Evolutionary conservation across 1,140 invertebrate genomes (phyloP).

Genomic region (Mamestra configurata): DNA sequence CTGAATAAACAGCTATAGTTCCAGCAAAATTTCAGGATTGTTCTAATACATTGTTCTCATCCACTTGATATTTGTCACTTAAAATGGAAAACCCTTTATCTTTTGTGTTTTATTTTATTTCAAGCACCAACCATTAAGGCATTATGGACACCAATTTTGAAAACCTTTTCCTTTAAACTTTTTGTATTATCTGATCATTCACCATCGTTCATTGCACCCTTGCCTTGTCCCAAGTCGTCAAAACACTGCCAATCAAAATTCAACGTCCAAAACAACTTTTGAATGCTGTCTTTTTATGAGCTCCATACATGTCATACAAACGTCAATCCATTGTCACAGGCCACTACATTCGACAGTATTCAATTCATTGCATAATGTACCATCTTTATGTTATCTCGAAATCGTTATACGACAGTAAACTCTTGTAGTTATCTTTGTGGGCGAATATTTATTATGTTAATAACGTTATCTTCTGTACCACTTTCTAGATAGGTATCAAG

Average conservation of each 20-base stretch:
- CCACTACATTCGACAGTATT: conserved; percentile 50
- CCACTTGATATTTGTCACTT: background rate
- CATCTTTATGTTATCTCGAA: conserved; percentile 7
- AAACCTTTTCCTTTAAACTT: background rate
- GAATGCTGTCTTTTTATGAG: conserved; percentile 23
- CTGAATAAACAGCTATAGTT: no score
- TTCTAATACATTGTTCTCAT: no score
- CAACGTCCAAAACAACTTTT: conserved; percentile 26
- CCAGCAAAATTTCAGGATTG: no score
- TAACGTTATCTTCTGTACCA: conserved; percentile 34
- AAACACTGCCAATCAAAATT: conserved; percentile 32
- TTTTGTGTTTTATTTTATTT: background rate
- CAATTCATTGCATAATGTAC: conserved; percentile 30
- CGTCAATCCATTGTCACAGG: conserved; percentile 33
- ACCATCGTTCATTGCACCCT: background rate
- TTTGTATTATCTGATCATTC: background rate
- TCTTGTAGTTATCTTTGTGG: conserved; percentile 21
- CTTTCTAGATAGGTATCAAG: conserved; percentile 48
- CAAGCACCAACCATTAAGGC: background rate
- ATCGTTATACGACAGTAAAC: conserved; percentile 19
- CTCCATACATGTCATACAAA: conserved; percentile 14
- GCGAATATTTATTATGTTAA: conserved; percentile 43
- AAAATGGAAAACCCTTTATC: background rate
- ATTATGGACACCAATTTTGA: background rate
- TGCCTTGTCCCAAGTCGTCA: background rate